Evolutionary conservation across 2,888 invertebrate genomes (phyloP).

Genomic region (Neoaliturus tenellus): DNA sequence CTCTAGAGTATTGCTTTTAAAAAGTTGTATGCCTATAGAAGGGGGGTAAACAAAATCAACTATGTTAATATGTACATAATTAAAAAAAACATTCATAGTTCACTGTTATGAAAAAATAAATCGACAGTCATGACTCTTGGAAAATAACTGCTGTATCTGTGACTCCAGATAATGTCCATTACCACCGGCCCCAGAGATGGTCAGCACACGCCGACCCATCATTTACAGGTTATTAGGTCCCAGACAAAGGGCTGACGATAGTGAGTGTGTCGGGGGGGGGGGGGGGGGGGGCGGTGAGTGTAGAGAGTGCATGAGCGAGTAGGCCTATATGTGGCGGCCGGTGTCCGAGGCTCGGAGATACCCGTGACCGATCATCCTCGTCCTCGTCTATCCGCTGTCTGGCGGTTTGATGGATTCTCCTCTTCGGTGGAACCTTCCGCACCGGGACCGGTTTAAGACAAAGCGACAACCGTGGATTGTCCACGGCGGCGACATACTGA

Average conservation of each 20-base stretch:
- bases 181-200: neutral
- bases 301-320: too few relatives aligned
- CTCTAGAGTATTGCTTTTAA: too few relatives aligned
- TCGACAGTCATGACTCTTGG: too few relatives aligned
- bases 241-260: neutral
- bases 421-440: neutral
- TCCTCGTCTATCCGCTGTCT: neutral
- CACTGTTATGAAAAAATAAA: too few relatives aligned
- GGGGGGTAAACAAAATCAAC: too few relatives aligned
- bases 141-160: neutral
- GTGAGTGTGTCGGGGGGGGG: neutral
- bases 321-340: neutral
- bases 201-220: neutral
- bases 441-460: constrained; percentile 33
- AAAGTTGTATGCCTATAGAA: too few relatives aligned
- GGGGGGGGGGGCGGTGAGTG: too few relatives aligned
- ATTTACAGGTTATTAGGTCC: neutral
- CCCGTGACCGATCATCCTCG: constrained; percentile 31
- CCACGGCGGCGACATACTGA: neutral
- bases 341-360: constrained; percentile 37
- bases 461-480: neutral
- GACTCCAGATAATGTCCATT: neutral
- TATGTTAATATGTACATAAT: too few relatives aligned
- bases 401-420: constrained; percentile 33
- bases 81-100: too few relatives aligned